Evolutionary conservation across 2,888 invertebrate species (phyloP).

Genomic region (Yponomeuta cagnagella): DNA sequence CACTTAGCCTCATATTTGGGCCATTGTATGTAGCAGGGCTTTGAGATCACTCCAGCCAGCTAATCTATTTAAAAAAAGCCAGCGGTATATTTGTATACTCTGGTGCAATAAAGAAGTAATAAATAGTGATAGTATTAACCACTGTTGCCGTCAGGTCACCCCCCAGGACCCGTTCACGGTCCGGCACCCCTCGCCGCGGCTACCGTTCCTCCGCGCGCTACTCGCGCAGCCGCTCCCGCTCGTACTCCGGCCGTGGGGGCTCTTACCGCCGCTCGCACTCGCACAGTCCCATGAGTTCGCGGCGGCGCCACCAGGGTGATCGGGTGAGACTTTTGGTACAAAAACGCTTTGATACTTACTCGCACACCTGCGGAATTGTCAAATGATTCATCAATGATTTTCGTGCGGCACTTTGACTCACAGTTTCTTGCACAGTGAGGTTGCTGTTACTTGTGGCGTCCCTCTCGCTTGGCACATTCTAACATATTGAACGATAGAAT

Average conservation of each 20-base stretch:
- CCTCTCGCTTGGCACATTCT: neutral
- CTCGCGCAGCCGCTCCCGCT: conserved; percentile 77
- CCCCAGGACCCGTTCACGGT: conserved; percentile 46
- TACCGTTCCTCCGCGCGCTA: conserved; percentile 78
- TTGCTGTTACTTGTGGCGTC: conserved; percentile 1
- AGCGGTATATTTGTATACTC: too few relatives aligned
- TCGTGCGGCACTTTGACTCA: neutral
- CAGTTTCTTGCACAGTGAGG: neutral
- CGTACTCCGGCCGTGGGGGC: conserved; percentile 75
- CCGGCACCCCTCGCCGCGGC: conserved; percentile 71
- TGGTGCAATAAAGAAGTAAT: too few relatives aligned
- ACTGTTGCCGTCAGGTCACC: neutral
- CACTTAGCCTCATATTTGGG: too few relatives aligned
- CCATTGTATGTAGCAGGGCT: too few relatives aligned
- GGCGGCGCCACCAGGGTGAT: conserved; percentile 85
- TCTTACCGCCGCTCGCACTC: conserved; percentile 80
- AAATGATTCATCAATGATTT: neutral
- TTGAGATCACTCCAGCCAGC: too few relatives aligned
- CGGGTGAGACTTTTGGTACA: conserved; percentile 65
- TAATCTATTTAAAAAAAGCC: too few relatives aligned
- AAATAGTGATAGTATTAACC: too few relatives aligned
- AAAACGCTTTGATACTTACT: conserved; percentile 6
- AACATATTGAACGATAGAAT: too few relatives aligned
- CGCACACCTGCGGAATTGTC: neutral
- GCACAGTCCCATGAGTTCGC: conserved; percentile 88